Evolutionary conservation across 2,888 invertebrate species (phyloP), one percentile per base, ranked within the genome.

Genomic region (Lasioglossum villosulum): DNA sequence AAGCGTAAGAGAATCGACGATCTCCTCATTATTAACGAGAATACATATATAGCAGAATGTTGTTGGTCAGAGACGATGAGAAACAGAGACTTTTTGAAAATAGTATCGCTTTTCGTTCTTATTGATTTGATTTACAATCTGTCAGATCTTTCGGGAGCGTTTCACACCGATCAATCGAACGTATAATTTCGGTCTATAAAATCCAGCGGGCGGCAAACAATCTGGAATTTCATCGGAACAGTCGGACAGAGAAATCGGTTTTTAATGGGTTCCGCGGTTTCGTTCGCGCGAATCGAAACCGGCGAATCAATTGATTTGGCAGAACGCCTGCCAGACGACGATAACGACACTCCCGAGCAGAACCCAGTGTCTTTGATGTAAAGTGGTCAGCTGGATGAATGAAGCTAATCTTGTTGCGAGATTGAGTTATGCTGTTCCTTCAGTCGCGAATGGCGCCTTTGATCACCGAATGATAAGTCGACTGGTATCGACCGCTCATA

Each of bases 361-460:
- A 48, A 27, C 30, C 34, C 45, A 10, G 16, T 23, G 71, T 63
- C 75, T 68, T 76, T 56, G 45, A 83, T 56, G 76, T 72, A 77
- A 83, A 66, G 56, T 76, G 27, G 56, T n/a, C 45, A 14, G n/a
- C 27, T 42, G 14, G 48, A 82, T 70, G 56, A 48, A 75, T 30
- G 48, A 34, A 70, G 59, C 59, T 82, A 79, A 82, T 82, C 75
- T 80, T 19, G 37, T 71, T 75, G 66, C 34, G 27, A 19, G 71
- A 78, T 56, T 78, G 73, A 78, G 71, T 82, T 82, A 82, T 42
- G 52, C 30, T 30, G 52, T 56, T 3, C 52, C 23, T 63, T 71
- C 63, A 59, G 30, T 63, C 52, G 73, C 52, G 30, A 16, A 79
- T 45, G 39, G 70, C 59, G 70, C 39, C 66, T 82, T 71, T 63